Evolutionary conservation across 2,113 vertebrate species (phyloP).

Genomic region (Cyanoderma ruficeps): DNA sequence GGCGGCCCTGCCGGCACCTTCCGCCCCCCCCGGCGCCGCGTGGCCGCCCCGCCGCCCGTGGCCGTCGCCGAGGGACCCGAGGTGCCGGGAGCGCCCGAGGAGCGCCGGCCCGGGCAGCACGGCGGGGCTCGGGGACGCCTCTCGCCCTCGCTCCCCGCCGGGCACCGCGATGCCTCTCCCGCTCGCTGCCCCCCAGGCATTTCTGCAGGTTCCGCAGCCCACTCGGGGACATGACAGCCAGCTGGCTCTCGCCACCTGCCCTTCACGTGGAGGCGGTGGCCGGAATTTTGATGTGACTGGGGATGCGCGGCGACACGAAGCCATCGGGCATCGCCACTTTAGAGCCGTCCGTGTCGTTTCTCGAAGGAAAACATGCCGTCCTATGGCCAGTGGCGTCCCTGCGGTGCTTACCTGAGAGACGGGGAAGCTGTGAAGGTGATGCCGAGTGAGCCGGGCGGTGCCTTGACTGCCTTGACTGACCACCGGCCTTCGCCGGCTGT

Average conservation of each 20-base stretch:
- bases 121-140: not conserved
- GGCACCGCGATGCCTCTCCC: not conserved
- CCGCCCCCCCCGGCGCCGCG: too few relatives aligned
- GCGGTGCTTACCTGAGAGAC: fast-evolving
- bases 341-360: too few relatives aligned
- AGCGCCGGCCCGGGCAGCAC: not conserved
- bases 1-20: too few relatives aligned
- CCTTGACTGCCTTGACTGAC: fast-evolving
- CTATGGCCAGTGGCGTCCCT: fast-evolving
- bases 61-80: too few relatives aligned
- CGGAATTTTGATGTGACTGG: not conserved
- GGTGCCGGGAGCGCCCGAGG: not conserved
- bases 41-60: too few relatives aligned
- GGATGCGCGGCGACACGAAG: fast-evolving
- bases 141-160: not conserved
- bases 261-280: not conserved
- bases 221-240: not conserved
- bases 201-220: not conserved
- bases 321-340: fast-evolving
- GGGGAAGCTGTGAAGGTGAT: not conserved
- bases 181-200: not conserved
- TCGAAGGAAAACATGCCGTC: not conserved
- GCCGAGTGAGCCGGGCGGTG: fast-evolving
- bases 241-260: not conserved
- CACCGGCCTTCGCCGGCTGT: fast-evolving